Conservation (phyloP, 37 sponge, comb jelly and placozoan species). For the Oscarella lobularis region DNA sequence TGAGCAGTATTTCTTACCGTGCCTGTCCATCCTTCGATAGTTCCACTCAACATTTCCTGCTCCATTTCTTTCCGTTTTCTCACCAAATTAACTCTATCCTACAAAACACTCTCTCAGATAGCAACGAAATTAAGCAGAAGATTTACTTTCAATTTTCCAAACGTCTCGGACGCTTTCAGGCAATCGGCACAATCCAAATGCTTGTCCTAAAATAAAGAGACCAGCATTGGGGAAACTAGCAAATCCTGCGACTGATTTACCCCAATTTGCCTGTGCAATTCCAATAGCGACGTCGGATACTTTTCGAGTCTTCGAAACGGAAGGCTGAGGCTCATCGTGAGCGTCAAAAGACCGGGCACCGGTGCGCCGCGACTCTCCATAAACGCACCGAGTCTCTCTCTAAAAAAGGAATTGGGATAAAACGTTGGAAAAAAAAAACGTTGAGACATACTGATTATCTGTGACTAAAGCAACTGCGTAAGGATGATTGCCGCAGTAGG, state of each 20-base stretch:
- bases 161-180: slow-evolving; percentile 16
- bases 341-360: slow-evolving; percentile 67
- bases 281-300: slow-evolving; percentile 61
- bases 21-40: slow-evolving; percentile 66
- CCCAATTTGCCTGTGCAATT: slow-evolving; percentile 58
- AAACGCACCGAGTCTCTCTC: slow-evolving; percentile 68
- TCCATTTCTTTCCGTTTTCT: slow-evolving; percentile 77
- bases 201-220: slow-evolving; percentile 29
- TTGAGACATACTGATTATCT: slow-evolving; percentile 67
- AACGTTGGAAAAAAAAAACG: not conserved
- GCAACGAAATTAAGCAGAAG: not conserved
- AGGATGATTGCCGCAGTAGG: slow-evolving; percentile 73
- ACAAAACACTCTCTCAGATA: not conserved
- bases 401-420: slow-evolving; percentile 2
- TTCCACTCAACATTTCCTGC: slow-evolving; percentile 69
- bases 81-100: slow-evolving; percentile 54
- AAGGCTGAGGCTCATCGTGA: slow-evolving; percentile 68
- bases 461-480: slow-evolving; percentile 78
- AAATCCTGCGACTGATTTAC: slow-evolving; percentile 17
- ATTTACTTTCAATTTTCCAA: slow-evolving; percentile 1
- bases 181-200: slow-evolving; percentile 56
- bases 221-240: not conserved
- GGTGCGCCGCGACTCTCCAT: slow-evolving; percentile 78
- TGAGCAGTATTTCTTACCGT: too few species aligned
- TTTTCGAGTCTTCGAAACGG: slow-evolving; percentile 82